These are phyloP conservation scores for Spisula solida DNA, from an alignment of 2,888 invertebrate genomes.

Conservation along the genomic window DNA sequence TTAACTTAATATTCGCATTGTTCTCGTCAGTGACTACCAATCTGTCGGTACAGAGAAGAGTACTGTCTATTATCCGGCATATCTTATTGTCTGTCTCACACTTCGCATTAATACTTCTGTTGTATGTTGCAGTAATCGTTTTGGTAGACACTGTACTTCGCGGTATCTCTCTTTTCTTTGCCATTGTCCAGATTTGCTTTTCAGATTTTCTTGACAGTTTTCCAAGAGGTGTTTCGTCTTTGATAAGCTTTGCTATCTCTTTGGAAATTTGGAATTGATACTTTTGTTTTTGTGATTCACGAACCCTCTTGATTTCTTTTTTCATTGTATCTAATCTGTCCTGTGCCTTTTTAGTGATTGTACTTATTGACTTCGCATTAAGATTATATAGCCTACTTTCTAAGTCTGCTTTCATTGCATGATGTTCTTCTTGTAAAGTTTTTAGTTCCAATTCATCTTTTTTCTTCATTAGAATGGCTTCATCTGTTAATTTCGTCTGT, in stretches of 20 bases:
- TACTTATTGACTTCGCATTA: background rate
- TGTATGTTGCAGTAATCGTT: background rate
- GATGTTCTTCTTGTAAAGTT: background rate
- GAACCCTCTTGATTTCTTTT: background rate
- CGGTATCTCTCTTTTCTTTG: no score
- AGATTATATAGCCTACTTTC: background rate
- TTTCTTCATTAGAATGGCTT: background rate
- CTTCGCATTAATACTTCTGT: background rate
- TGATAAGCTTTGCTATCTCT: background rate
- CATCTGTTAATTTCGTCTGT: background rate
- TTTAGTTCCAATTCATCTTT: background rate
- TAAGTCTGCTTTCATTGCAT: background rate
- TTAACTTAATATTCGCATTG: conserved; percentile 7
- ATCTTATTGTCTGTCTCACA: background rate
- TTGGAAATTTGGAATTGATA: background rate
- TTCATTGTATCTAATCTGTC: background rate
- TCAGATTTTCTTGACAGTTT: background rate
- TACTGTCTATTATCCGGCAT: background rate
- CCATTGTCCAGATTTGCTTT: no score
- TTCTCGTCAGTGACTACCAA: background rate
- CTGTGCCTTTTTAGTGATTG: background rate
- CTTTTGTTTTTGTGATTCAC: background rate
- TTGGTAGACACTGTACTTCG: background rate
- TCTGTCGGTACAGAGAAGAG: background rate
- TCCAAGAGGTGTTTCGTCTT: background rate